Conservation (phyloP, 2,888 invertebrate genomes). For the Agrochola macilenta region DNA sequence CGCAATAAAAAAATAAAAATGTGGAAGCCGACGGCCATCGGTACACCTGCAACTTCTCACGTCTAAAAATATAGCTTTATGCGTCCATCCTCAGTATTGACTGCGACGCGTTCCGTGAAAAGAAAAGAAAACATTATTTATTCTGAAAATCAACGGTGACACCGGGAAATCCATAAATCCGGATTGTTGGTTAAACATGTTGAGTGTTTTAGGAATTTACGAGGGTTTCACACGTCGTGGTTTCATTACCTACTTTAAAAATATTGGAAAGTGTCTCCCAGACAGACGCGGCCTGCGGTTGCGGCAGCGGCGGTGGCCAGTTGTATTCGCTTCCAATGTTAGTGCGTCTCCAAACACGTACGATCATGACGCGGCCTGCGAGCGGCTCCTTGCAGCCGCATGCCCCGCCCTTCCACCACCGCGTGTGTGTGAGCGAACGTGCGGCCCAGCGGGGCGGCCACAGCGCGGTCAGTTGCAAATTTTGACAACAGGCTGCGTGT, state of each 20-base stretch:
- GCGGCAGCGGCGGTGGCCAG: no score
- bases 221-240: not conserved
- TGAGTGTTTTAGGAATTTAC: not conserved
- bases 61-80: conserved; percentile 45
- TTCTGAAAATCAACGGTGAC: not conserved
- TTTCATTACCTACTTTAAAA: not conserved
- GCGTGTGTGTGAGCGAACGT: no score
- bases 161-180: not conserved
- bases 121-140: not conserved
- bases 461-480: no score
- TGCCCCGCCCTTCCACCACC: no score
- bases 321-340: no score
- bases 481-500: no score
- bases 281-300: no score
- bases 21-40: conserved; percentile 24
- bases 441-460: no score
- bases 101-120: conserved; percentile 12
- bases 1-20: conserved; percentile 26
- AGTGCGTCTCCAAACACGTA: no score
- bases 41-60: conserved; percentile 52
- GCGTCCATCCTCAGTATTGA: not conserved
- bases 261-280: not conserved
- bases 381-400: no score
- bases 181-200: not conserved
- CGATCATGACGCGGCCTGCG: no score